These are phyloP conservation scores for Hormaphis cornu DNA, from an alignment of 1,140 invertebrate genomes.

Conservation along the genomic window DNA sequence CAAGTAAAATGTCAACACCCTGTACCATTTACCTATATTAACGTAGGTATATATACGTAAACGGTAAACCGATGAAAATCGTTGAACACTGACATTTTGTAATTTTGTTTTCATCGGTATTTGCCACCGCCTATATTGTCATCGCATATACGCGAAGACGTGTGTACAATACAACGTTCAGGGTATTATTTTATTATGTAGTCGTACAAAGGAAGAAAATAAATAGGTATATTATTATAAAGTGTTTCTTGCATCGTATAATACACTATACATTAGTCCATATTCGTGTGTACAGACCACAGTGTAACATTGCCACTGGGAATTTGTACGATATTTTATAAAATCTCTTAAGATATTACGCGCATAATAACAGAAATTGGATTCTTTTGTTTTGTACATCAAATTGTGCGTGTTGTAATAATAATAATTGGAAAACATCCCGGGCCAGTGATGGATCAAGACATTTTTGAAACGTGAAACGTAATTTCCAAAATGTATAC, in stretches of 20 bases:
- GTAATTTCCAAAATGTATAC: too few relatives aligned
- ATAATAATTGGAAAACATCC: slow-evolving; percentile 3
- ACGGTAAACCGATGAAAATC: not conserved
- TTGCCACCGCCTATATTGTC: not conserved
- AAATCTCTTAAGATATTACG: not conserved
- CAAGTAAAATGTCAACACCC: too few relatives aligned
- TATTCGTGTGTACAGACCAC: too few relatives aligned
- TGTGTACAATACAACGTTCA: slow-evolving; percentile 14
- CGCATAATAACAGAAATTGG: not conserved
- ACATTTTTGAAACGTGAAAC: too few relatives aligned
- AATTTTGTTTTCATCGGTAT: not conserved
- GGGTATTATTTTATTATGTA: not conserved
- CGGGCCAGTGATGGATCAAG: not conserved
- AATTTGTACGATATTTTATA: slow-evolving; percentile 10
- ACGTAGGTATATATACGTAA: too few relatives aligned
- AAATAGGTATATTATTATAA: too few relatives aligned
- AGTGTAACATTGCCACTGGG: not conserved
- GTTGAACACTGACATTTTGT: not conserved
- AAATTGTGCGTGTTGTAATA: not conserved
- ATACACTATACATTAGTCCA: too few relatives aligned
- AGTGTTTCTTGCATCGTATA: not conserved
- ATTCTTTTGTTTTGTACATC: not conserved
- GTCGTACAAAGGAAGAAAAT: not conserved
- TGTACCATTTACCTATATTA: too few relatives aligned
- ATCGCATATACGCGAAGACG: not conserved